Base-by-base conservation (phyloP, 2,888 invertebrate species). In the Xanthia togata region DNA sequence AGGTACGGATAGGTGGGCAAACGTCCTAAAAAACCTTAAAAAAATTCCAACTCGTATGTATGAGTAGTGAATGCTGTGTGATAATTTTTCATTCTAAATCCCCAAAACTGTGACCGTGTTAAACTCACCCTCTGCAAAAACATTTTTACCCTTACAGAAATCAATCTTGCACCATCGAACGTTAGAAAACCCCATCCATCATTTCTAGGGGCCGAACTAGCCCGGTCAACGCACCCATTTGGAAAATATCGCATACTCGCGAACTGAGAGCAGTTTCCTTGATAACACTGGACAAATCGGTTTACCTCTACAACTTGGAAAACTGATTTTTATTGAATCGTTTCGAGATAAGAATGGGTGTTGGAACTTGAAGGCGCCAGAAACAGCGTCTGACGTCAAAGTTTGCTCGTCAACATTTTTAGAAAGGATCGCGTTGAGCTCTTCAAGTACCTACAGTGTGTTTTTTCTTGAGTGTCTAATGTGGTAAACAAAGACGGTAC, bases 241-340 rank as follows among this genome's bases (percentile, higher is more conserved):
- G 80, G 83, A 81, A 87, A 90, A 86, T 78, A 85, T 80, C 78
- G 68, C 82, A 79, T 84, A 86, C 83, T 88, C 86, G 60, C 60
- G 70, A 87, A 86, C 64, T 53, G 50, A 81, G 74, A 78, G 57
- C 84, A 85, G 82, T 87, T 87, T 85, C 60, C 70, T 44, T 76
- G 87, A 90, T 90, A 89, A 81, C 84, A 55, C n/a, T 75, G 88
- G 76, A 87, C 85, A 87, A 90, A 90, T 90, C 81, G 74, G 80
- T 82, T 79, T 86, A 87, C 81, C 86, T 81, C 83, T 69, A 75
- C 73, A 75, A 84, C 70, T 84, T 82, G 6, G 83, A 65, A 70
- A 84, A 86, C 83, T 82, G 83, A 86, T 87, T 88, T 86, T 89
- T 88, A 88, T 88, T 88, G 82, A 87, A 88, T 82, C 78, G 80